Base-by-base conservation (phyloP, 1,140 invertebrate genomes). In the Neodiprion lecontei region DNA sequence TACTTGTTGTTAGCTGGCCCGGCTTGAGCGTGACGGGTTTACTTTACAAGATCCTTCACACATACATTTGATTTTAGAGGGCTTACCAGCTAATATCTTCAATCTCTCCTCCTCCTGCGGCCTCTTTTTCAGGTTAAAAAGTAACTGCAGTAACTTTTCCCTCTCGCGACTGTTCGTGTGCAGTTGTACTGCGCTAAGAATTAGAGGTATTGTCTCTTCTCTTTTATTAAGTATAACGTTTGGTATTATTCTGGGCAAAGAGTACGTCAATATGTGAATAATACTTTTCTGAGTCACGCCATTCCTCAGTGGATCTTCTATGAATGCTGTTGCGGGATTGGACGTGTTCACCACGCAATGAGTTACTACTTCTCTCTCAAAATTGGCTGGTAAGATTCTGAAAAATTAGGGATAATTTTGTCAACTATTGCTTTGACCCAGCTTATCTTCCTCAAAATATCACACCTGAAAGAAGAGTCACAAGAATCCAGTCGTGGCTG, bases 91-190 rank as follows among this genome's bases (percentile, higher is more conserved):
- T 75, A 95, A 84, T 80, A 95, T 94, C 82, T 92, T 90, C 79
- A 91, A 88, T 76, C 94, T 88, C 82, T 95, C 94, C 12, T 92
- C 91, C 76, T 92, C 90, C 75, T 93, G 91, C 21, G 94, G 94
- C 79, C 92, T 91, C 79, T 95, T 95, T 77, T 94, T 94, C 7
- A 95, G 86, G 86, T 94, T 95, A 77, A 96, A 95, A 3, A 95
- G 82, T 67, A 93, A 89, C 73, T 94, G 92, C 0, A 95, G 84
- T 8, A 95, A 84, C 76, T 91, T 91, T 78, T 95, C 94, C 75
- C 93, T 88, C 74, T 92, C 90, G 48, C 85, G 85, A 9, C 89
- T 77, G 75, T 91, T 90, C 12, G 89, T 87, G 82, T 95, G 92
- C 10, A 94, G 83, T 72, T 90, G 90, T 61, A 94, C 91, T 11